These are phyloP conservation scores for Pagrus major DNA, from an alignment of 2,113 vertebrate genomes.

Conservation along the genomic window DNA sequence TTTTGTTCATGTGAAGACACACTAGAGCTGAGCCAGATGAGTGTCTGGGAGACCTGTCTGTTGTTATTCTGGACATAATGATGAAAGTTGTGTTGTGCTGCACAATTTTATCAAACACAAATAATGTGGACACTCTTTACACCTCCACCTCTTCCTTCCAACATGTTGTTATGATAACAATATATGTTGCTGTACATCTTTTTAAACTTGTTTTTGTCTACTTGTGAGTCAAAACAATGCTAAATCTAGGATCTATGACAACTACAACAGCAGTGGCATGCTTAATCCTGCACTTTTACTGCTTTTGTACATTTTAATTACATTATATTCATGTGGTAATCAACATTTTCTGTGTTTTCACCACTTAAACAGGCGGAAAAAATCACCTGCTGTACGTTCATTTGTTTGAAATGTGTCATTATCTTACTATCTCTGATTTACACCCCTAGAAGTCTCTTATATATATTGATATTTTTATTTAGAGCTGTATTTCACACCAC, in stretches of 20 bases:
- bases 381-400: neutral
- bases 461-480: slow-evolving; percentile 3
- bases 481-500: slow-evolving; percentile 20
- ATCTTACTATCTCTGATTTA: neutral
- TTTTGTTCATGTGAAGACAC: neutral
- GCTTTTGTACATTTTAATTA: neutral
- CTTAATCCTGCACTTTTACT: neutral
- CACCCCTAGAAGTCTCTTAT: neutral
- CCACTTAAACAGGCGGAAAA: neutral
- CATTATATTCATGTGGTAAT: neutral
- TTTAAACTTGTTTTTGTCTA: neutral
- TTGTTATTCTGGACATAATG: neutral
- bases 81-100: neutral
- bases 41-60: neutral
- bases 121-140: neutral
- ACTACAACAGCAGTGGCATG: neutral
- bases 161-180: neutral
- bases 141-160: too few species aligned
- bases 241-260: neutral
- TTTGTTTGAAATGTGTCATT: neutral
- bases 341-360: neutral
- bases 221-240: neutral
- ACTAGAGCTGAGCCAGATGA: neutral
- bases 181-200: neutral
- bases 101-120: neutral